Percentiles rank a stretch among this genome's conserved stretches.
phyloP scores from a whole-genome alignment of 2,113 vertebrate genomes.

The Nibea coibor region DNA sequence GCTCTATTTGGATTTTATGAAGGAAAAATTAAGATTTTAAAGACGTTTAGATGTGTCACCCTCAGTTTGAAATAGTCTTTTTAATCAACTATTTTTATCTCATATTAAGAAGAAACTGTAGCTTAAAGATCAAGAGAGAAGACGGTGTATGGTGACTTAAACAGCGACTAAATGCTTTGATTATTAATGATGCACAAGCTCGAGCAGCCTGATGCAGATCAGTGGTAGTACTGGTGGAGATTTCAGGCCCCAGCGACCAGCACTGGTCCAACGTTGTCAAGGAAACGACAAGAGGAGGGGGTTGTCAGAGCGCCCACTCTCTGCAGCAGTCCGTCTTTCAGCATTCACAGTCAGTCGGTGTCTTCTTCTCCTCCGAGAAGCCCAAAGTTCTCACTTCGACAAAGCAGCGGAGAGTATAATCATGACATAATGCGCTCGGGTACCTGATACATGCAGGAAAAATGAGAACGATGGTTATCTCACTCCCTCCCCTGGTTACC shows the following conservation, averaged over 20 bases:
- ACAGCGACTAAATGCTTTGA: not conserved
- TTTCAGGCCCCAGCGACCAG: constrained; percentile 65
- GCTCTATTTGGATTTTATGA: not conserved
- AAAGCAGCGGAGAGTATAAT: not conserved
- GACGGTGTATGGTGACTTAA: not conserved
- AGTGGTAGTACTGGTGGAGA: constrained; percentile 35
- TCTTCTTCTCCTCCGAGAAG: constrained; percentile 26
- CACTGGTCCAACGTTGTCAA: constrained; percentile 73
- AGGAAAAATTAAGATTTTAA: not conserved
- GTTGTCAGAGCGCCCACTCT: constrained; percentile 64
- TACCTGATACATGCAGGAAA: constrained; percentile 1
- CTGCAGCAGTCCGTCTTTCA: constrained; percentile 52
- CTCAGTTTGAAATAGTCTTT: not conserved
- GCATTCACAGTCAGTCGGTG: constrained; percentile 27
- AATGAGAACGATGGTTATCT: constrained; percentile 24
- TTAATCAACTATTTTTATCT: too few species aligned
- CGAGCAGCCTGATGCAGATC: constrained; percentile 11
- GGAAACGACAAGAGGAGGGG: constrained; percentile 69
- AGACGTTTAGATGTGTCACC: not conserved
- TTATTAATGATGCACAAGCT: not conserved
- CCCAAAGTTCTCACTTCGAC: constrained; percentile 28
- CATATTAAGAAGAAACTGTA: too few species aligned
- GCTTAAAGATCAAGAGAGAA: not conserved
- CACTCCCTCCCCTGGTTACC: constrained; percentile 18
- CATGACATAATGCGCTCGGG: not conserved